These are phyloP conservation scores for Trichomalopsis sarcophagae DNA, from an alignment of 1,140 invertebrate genomes.

Conservation along the genomic window DNA sequence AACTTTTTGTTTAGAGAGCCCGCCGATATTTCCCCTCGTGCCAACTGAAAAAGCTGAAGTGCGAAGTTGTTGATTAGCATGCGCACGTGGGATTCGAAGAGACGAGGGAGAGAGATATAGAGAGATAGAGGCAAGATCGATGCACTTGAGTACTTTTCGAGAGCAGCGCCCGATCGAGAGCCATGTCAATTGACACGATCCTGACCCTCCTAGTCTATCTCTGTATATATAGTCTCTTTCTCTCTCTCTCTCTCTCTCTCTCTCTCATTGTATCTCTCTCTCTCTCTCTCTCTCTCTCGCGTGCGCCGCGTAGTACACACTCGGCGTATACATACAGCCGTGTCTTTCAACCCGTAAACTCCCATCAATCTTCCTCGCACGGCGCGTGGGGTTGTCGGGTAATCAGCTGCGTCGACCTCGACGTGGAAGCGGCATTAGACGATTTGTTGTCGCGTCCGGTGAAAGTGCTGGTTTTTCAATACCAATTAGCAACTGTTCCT, in stretches of 20 bases:
- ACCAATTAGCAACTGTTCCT: not conserved
- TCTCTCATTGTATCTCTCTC: no score
- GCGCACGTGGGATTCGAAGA: not conserved
- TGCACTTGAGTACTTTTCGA: constrained; percentile 42
- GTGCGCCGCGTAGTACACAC: not conserved
- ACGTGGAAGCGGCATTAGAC: constrained; percentile 34
- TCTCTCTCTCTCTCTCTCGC: not conserved
- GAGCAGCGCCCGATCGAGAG: constrained; percentile 48
- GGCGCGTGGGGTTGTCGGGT: not conserved
- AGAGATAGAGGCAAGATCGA: constrained; percentile 28
- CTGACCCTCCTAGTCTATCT: not conserved
- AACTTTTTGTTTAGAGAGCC: not conserved
- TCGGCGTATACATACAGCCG: not conserved
- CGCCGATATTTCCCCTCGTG: not conserved
- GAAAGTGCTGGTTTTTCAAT: not conserved
- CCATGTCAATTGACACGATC: constrained; percentile 43
- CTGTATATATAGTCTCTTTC: not conserved
- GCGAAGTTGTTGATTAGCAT: constrained; percentile 28
- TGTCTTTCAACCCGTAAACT: constrained; percentile 17
- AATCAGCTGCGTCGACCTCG: constrained; percentile 26
- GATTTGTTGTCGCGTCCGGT: constrained; percentile 16
- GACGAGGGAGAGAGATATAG: not conserved
- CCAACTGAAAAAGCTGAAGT: not conserved
- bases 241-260: no score
- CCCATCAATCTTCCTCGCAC: constrained; percentile 37